These are phyloP conservation scores for Copsychus sechellarum DNA, from an alignment of 2,113 vertebrate genomes.

Conservation along the genomic window DNA sequence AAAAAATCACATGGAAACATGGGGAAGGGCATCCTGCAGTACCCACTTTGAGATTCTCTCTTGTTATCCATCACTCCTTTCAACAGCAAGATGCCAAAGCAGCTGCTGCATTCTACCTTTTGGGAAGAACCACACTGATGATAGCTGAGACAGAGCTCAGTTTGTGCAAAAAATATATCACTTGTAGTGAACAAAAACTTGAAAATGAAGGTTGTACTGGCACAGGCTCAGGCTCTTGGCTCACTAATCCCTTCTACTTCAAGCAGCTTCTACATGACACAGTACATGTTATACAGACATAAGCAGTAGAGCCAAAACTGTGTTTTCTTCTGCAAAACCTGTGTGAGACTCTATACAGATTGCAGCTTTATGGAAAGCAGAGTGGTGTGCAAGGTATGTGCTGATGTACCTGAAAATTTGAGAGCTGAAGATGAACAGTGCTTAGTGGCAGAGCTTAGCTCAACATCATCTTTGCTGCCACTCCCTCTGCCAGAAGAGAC, in stretches of 20 bases:
- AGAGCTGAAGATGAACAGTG: background rate
- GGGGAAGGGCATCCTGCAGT: background rate
- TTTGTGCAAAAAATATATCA: background rate
- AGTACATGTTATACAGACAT: accelerated
- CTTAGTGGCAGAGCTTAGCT: background rate
- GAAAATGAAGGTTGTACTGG: background rate
- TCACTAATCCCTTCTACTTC: background rate
- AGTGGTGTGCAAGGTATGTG: accelerated
- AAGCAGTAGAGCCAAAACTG: background rate
- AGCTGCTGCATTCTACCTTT: background rate
- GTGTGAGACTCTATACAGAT: background rate
- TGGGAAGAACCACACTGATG: background rate
- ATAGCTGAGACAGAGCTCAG: background rate
- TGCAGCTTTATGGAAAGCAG: background rate
- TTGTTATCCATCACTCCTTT: background rate
- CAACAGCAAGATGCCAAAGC: background rate
- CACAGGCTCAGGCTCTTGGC: background rate
- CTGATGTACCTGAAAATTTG: background rate
- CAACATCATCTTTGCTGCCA: background rate
- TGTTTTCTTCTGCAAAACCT: background rate
- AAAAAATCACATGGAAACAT: background rate
- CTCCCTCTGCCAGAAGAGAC: background rate
- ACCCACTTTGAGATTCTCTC: background rate
- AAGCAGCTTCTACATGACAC: background rate
- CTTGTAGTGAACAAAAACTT: background rate